Conservation (phyloP, 2,113 vertebrate species). For the Spizaetus ornatus region DNA sequence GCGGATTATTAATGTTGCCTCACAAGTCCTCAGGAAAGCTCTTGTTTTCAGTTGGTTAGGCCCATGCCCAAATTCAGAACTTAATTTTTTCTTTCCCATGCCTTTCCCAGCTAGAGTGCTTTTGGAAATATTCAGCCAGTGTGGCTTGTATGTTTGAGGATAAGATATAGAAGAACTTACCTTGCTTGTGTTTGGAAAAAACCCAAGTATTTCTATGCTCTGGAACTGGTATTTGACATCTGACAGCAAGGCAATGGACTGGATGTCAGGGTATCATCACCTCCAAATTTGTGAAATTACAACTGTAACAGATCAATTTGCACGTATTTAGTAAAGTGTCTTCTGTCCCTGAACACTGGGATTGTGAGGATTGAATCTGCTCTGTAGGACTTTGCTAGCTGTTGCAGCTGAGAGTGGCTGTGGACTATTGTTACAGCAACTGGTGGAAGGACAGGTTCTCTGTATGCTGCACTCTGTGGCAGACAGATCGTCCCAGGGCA, state of each 20-base stretch:
- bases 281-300: not conserved
- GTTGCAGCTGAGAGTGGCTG: not conserved
- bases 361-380: not conserved
- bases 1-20: not conserved
- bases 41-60: not conserved
- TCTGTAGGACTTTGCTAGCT: not conserved
- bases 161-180: not conserved
- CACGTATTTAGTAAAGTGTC: not conserved
- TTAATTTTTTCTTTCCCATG: not conserved
- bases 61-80: not conserved
- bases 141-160: not conserved
- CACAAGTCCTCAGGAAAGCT: not conserved
- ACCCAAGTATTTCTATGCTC: not conserved
- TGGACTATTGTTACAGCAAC: fast-evolving
- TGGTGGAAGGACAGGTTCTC: not conserved
- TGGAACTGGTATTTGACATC: not conserved
- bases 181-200: not conserved
- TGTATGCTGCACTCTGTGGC: not conserved
- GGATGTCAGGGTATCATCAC: not conserved
- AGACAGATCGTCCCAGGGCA: not conserved
- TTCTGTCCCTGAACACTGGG: not conserved
- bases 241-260: not conserved
- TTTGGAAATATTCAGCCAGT: not conserved
- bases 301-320: not conserved
- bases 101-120: not conserved